A percentile compares a stretch with the other conserved stretches of the same genome.
These are phyloP conservation scores for Macaria liturata DNA, from an alignment of 2,888 invertebrate genomes.

Conservation along the genomic window DNA sequence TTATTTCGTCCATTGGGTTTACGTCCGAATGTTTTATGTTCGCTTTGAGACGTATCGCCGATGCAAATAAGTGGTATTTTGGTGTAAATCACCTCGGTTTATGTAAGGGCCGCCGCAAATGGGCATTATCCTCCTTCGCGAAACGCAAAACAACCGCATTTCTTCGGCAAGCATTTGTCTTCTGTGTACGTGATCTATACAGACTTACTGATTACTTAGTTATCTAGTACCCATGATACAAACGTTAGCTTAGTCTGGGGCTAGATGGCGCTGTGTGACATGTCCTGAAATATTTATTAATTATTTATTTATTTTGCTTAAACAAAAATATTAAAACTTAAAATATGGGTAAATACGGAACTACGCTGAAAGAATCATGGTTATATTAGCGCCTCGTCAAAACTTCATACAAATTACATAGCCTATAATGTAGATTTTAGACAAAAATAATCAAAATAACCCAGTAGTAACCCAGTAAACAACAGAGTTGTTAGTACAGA, in stretches of 20 bases:
- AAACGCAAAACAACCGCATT: constrained; percentile 51
- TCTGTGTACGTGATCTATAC: constrained; percentile 40
- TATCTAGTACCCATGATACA: too few relatives aligned
- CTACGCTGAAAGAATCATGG: too few relatives aligned
- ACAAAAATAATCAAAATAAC: too few relatives aligned
- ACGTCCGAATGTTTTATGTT: constrained; percentile 62
- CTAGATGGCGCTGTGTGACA: too few relatives aligned
- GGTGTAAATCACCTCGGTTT: constrained; percentile 64
- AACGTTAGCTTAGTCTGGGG: too few relatives aligned
- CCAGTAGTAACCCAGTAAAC: constrained; percentile 6
- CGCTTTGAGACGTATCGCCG: constrained; percentile 56
- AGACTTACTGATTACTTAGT: constrained; percentile 25
- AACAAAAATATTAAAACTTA: too few relatives aligned
- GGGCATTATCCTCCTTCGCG: constrained; percentile 53
- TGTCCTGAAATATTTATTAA: too few relatives aligned
- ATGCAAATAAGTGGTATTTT: constrained; percentile 72
- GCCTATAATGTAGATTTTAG: too few relatives aligned
- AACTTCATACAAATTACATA: too few relatives aligned
- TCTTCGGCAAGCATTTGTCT: constrained; percentile 57
- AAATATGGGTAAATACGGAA: too few relatives aligned
- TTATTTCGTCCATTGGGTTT: constrained; percentile 70
- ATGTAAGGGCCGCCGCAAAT: constrained; percentile 54
- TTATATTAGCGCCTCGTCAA: too few relatives aligned
- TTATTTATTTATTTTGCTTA: too few relatives aligned
- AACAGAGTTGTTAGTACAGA: constrained; percentile 29